A percentile compares a stretch with the other conserved stretches of the same genome.
These are phyloP conservation scores for Amiota mariae DNA, from an alignment of 2,888 invertebrate species.

Conservation along the genomic window DNA sequence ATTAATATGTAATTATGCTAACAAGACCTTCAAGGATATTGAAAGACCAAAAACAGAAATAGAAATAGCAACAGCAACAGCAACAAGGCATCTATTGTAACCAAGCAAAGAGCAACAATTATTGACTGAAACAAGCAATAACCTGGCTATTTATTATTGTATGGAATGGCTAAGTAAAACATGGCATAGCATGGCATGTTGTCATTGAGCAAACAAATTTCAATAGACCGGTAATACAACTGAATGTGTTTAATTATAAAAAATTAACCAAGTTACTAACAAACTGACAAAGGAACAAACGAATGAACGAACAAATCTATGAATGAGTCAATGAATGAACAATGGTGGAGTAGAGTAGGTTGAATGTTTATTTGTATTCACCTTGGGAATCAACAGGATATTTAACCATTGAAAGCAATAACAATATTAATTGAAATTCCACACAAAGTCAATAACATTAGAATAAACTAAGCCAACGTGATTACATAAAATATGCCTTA, in stretches of 20 bases:
- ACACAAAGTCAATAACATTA: constrained; percentile 59
- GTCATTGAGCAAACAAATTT: background rate
- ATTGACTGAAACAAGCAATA: too few relatives aligned
- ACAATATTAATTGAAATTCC: constrained; percentile 60
- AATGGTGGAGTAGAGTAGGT: background rate
- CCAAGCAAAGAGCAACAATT: background rate
- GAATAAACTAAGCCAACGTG: constrained; percentile 56
- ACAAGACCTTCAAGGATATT: constrained; percentile 9
- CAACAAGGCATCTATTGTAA: background rate
- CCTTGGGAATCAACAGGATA: background rate
- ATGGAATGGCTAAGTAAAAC: background rate
- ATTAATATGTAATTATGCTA: constrained; percentile 63
- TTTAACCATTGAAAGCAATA: background rate
- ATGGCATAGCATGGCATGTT: background rate
- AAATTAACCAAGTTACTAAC: constrained; percentile 53
- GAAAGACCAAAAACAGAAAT: background rate
- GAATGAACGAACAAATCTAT: background rate
- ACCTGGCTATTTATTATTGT: too few relatives aligned
- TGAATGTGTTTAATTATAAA: constrained; percentile 66
- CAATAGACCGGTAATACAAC: constrained; percentile 20
- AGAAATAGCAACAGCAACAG: constrained; percentile 1
- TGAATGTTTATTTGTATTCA: background rate
- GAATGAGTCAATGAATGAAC: background rate
- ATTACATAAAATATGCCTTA: constrained; percentile 62
- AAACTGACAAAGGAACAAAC: background rate